A percentile compares a stretch with the other conserved stretches of the same genome.
phyloP scores from a whole-genome alignment of 2,888 invertebrate species.

The Neoaliturus tenellus region DNA sequence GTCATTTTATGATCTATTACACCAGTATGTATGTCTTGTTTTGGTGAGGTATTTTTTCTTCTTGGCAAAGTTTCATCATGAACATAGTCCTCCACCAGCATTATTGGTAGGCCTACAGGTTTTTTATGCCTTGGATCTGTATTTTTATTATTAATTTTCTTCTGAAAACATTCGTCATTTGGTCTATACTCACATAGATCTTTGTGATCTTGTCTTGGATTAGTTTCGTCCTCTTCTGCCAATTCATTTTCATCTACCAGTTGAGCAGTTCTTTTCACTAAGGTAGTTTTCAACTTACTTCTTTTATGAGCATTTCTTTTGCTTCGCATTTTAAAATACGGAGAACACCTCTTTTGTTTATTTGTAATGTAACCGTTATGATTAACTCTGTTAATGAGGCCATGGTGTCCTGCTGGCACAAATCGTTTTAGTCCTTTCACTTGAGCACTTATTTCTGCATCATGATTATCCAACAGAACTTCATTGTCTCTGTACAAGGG shows the following conservation, averaged over 20 bases:
- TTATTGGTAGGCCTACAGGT: neutral
- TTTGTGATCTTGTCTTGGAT: neutral
- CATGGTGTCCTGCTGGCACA: neutral
- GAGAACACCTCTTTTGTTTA: neutral
- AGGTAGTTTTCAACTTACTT: neutral
- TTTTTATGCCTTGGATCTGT: neutral
- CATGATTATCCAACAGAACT: neutral
- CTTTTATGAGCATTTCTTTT: neutral
- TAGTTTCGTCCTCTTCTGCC: neutral
- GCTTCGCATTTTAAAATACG: neutral
- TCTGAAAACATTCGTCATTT: conserved; percentile 3
- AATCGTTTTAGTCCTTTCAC: neutral
- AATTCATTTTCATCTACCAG: neutral
- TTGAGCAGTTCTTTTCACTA: neutral
- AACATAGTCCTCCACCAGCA: neutral
- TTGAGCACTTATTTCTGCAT: conserved; percentile 24
- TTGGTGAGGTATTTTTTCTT: neutral
- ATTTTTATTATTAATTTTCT: neutral
- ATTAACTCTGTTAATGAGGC: too few species aligned
- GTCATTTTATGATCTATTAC: too few species aligned
- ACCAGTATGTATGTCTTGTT: too few species aligned
- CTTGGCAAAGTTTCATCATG: neutral
- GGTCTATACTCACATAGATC: neutral
- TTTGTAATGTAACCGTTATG: neutral
- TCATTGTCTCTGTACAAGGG: neutral